Conservation (phyloP, 2,113 vertebrate species). For the Salvelinus sp. region DNA sequence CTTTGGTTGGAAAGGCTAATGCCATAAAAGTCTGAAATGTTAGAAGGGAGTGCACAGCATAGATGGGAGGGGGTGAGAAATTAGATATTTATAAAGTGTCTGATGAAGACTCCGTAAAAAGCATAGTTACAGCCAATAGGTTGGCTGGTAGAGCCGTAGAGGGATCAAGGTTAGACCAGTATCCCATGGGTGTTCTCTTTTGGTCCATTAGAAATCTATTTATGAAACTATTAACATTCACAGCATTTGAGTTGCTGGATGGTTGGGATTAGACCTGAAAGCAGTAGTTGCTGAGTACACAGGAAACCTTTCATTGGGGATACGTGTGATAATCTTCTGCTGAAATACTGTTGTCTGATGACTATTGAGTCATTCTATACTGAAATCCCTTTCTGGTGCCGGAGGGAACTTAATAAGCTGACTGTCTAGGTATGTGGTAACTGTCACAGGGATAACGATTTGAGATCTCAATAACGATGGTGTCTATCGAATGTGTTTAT, state of each 20-base stretch:
- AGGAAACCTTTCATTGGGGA: not conserved
- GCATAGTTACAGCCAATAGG: not conserved
- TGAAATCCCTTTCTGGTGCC: not conserved
- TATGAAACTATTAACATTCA: constrained; percentile 20
- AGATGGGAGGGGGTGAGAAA: not conserved
- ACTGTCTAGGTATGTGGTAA: not conserved
- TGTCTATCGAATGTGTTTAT: too few relatives aligned
- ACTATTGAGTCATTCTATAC: constrained; percentile 4
- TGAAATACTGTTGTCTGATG: constrained; percentile 27
- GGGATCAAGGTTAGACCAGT: not conserved
- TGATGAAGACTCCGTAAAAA: constrained; percentile 5
- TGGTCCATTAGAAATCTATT: constrained; percentile 7
- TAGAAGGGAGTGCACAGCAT: too few relatives aligned
- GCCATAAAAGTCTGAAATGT: constrained; percentile 23
- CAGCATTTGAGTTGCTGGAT: constrained; percentile 9
- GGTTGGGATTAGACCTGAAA: constrained; percentile 17
- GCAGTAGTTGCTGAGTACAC: not conserved
- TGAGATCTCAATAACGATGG: too few relatives aligned
- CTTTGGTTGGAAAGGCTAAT: constrained; percentile 12
- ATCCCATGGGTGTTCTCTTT: constrained; percentile 2
- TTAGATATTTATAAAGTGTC: constrained; percentile 27
- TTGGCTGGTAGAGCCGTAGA: constrained; percentile 9
- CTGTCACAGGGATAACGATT: not conserved
- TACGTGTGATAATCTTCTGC: constrained; percentile 25
- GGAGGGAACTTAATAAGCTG: constrained; percentile 8